A percentile compares a stretch with the other conserved stretches of the same genome.
phyloP scores from a whole-genome alignment of 2,797 vertebrate genomes.

The Sebastes minor region DNA sequence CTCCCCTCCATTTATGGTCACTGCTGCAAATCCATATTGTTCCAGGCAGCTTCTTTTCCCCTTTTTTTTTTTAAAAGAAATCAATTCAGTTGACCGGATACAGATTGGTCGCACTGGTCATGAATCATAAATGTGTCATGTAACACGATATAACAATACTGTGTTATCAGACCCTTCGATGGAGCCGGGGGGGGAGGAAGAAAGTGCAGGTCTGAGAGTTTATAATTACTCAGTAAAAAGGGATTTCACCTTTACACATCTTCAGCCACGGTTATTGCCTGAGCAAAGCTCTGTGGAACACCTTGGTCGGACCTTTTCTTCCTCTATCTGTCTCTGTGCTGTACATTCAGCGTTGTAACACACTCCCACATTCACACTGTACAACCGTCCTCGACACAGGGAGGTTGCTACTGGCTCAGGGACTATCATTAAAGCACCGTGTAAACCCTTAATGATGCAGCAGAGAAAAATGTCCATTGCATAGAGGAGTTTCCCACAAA shows the following conservation, averaged over 20 bases:
- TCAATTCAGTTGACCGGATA: conserved; percentile 7
- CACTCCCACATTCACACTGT: conserved; percentile 34
- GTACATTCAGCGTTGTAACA: conserved; percentile 8
- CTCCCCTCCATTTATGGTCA: background rate
- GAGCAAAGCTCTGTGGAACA: conserved; percentile 29
- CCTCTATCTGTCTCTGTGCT: background rate
- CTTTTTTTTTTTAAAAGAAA: background rate
- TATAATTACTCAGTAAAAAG: conserved; percentile 55
- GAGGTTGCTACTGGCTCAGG: conserved; percentile 3
- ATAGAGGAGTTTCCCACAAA: background rate
- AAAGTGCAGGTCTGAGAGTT: conserved; percentile 14
- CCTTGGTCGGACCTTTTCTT: background rate
- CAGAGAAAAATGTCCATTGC: conserved; percentile 1
- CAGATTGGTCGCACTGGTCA: background rate
- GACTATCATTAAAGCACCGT: conserved; percentile 18
- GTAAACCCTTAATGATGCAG: conserved; percentile 22
- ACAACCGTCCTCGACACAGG: background rate
- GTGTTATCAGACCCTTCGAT: background rate
- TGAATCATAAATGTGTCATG: conserved; percentile 35
- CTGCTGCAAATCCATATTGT: background rate
- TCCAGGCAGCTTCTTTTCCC: background rate
- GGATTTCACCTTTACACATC: conserved; percentile 31
- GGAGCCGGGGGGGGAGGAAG: background rate
- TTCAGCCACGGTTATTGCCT: conserved; percentile 21
- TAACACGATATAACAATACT: conserved; percentile 33